phyloP scores from a whole-genome alignment of 2,797 vertebrate species.

The Trachops cirrhosus region DNA sequence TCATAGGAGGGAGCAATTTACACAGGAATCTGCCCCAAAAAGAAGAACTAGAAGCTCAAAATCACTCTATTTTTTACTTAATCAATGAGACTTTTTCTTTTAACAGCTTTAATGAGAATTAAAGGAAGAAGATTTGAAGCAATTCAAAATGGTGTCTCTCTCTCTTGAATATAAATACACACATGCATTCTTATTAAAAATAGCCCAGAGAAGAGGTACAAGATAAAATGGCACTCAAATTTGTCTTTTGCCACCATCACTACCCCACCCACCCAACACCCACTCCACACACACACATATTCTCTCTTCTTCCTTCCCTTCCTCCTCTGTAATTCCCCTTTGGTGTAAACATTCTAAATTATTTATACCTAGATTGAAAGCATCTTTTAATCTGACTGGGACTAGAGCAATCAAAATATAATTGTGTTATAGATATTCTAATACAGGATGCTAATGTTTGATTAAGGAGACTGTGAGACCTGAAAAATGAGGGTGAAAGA shows the following conservation, averaged over 20 bases:
- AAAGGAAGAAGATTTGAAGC: neutral
- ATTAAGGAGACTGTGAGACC: constrained; percentile 14
- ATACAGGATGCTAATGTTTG: constrained; percentile 66
- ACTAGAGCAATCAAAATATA: constrained; percentile 71
- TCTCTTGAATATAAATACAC: neutral
- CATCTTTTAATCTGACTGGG: constrained; percentile 51
- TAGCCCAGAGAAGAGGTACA: neutral
- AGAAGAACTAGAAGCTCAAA: neutral
- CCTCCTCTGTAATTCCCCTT: constrained; percentile 38
- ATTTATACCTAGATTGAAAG: constrained; percentile 65
- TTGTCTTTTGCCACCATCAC: neutral
- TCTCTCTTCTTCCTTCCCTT: neutral
- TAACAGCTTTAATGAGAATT: neutral
- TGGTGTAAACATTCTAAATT: constrained; percentile 67
- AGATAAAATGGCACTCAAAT: neutral
- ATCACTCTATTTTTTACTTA: neutral
- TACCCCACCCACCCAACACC: neutral
- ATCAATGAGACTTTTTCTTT: neutral
- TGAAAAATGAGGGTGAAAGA: neutral
- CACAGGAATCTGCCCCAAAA: neutral
- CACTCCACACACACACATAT: neutral
- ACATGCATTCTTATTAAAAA: neutral
- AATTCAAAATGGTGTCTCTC: neutral
- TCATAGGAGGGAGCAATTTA: neutral
- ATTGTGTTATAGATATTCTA: constrained; percentile 64